Evolutionary conservation across 2,113 vertebrate genomes (phyloP), one percentile per base, ranked within the genome.

Genomic region (Phylloscopus trochilus): DNA sequence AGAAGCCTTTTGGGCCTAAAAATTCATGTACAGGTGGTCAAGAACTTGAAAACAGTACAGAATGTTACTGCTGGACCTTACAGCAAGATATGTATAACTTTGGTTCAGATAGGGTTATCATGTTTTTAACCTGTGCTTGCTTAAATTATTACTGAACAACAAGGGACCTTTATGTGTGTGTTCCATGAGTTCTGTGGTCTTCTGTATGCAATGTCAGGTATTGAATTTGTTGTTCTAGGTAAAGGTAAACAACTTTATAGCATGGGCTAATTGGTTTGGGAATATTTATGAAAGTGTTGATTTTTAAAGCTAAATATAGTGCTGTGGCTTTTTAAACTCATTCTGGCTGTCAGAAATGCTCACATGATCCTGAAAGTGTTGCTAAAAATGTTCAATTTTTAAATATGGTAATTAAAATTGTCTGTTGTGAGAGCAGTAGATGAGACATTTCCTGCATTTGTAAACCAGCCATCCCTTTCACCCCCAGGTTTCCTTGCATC

Each of bases 241-340:
- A 91, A 96, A 97, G 94, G 91, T 96, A 97, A 97, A 98, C 94
- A 97, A 79, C 96, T 95, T 95, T 91, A 69, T 96, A 94, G 80
- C 86, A 88, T 9, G 30, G 95, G 91, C 92, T 98, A 98, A 98
- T 98, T 97, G 91, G 93, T 97, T 97, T 97, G 97, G 97, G 97
- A 98, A 93, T 98, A 97, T 98, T 98, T 98, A 97, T 97, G 93
- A 90, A 96, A 97, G 94, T 92, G 95, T 93, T 97, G 92, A 96
- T 97, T 97, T 94, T 98, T 96, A 90, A 95, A 94, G 91, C 96
- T 98, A 97, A 97, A 98, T 97, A 98, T 98, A 98, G 96, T 28
- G 6, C 9, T 14, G 2, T 74, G 86, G 92, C 93, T 97, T 92
- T 97, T 97, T 47, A 96, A 97, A 83, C 59, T 93, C 88, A 83